These are phyloP conservation scores for Andrena cerasifolii DNA, from an alignment of 1,140 invertebrate genomes.

Conservation along the genomic window DNA sequence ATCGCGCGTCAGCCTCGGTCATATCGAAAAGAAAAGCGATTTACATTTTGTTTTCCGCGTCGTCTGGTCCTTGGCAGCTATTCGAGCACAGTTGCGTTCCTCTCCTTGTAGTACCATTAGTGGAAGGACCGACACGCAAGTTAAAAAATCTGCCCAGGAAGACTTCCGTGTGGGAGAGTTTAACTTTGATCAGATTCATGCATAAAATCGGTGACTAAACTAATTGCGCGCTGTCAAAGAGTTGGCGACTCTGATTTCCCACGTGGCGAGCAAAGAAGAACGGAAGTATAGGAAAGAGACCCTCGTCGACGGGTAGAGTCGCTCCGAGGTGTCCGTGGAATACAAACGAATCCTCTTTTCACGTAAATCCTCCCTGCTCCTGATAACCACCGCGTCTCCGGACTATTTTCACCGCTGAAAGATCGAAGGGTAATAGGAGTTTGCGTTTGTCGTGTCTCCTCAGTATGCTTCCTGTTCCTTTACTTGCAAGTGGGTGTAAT, in stretches of 20 bases:
- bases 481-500: not conserved
- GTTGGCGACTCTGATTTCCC: constrained; percentile 27
- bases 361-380: constrained; percentile 22
- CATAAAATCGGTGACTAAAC: not conserved
- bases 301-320: not conserved
- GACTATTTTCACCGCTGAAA: constrained; percentile 19
- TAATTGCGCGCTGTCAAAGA: not conserved
- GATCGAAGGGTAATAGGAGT: constrained; percentile 39
- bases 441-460: constrained; percentile 31
- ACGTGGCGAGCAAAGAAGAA: not conserved
- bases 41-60: constrained; percentile 60
- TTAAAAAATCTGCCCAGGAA: no score
- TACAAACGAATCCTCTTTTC: constrained; percentile 18
- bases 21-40: constrained; percentile 58
- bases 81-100: constrained; percentile 2
- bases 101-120: not conserved
- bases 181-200: not conserved
- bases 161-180: not conserved
- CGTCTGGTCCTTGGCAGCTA: constrained; percentile 35
- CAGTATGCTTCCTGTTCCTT: constrained; percentile 18
- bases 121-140: no score
- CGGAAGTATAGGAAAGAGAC: not conserved
- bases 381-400: not conserved
- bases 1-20: constrained; percentile 32
- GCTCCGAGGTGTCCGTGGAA: not conserved